A percentile compares a stretch with the other conserved stretches of the same genome.
Evolutionary conservation across 2,888 invertebrate species (phyloP).

Genomic region (Epinotia brunnichana): DNA sequence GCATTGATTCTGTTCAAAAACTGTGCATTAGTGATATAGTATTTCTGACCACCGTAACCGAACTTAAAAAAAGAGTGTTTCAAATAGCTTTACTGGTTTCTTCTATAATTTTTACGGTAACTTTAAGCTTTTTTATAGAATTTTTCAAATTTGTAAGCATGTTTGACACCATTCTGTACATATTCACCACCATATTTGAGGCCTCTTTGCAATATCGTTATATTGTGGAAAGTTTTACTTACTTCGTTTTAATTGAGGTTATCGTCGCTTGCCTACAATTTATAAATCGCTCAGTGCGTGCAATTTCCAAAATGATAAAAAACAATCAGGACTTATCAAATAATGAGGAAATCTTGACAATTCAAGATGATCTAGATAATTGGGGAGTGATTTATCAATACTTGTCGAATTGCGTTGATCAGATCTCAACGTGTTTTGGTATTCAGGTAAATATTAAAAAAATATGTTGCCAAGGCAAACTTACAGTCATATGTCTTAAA

Average conservation of each 20-base stretch:
- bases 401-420: background rate
- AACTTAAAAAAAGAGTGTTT: background rate
- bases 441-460: background rate
- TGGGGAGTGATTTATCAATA: background rate
- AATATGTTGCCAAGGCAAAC: background rate
- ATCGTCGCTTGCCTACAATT: background rate
- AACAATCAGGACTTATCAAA: background rate
- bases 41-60: background rate
- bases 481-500: background rate
- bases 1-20: constrained; percentile 2
- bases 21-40: background rate
- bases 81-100: background rate
- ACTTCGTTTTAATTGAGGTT: background rate
- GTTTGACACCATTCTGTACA: background rate
- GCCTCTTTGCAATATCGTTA: background rate
- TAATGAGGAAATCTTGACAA: background rate
- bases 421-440: background rate
- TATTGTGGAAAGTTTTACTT: background rate
- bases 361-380: background rate
- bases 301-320: background rate
- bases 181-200: background rate
- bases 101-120: background rate
- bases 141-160: background rate
- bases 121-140: background rate
- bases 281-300: background rate